A percentile compares a stretch with the other conserved stretches of the same genome.
phyloP scores from a whole-genome alignment of 2,113 vertebrate species.

The Austrofundulus limnaeus region DNA sequence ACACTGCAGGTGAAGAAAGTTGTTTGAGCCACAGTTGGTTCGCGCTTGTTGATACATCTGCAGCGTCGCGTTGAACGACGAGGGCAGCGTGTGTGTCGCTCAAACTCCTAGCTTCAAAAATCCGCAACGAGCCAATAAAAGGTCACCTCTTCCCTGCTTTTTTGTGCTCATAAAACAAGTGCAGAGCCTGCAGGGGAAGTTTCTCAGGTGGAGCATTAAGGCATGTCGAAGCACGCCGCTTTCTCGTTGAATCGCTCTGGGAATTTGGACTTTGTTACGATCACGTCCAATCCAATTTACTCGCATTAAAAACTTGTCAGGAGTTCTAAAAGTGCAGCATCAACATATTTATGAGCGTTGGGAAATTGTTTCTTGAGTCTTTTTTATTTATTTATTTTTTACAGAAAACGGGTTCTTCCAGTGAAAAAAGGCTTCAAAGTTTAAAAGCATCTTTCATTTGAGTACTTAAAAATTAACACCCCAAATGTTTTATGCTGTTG shows the following conservation, averaged over 20 bases:
- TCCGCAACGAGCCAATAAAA: conserved; percentile 14
- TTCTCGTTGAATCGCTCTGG: conserved; percentile 15
- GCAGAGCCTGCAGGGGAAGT: conserved; percentile 45
- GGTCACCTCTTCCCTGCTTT: conserved; percentile 6
- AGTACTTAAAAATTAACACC: not conserved
- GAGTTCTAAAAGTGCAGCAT: conserved; percentile 5
- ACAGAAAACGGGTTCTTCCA: conserved; percentile 48
- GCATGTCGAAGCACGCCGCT: conserved; percentile 49
- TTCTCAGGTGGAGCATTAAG: conserved; percentile 40
- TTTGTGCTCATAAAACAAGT: conserved; percentile 13
- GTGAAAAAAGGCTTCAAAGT: conserved; percentile 11
- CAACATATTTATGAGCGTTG: not conserved
- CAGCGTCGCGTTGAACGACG: not conserved
- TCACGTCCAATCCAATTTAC: conserved; percentile 20
- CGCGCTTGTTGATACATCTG: not conserved
- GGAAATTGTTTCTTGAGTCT: not conserved
- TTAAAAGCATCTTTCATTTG: not conserved
- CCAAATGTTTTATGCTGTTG: not conserved
- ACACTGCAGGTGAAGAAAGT: conserved; percentile 2
- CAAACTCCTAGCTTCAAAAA: not conserved
- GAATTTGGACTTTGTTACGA: conserved; percentile 24
- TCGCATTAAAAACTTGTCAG: conserved; percentile 3
- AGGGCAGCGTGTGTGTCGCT: not conserved
- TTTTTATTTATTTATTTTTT: no score
- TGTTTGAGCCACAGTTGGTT: conserved; percentile 3